Conservation (phyloP, 35 echinoderm and acorn worm species). For the Holothuria glaberrima region DNA sequence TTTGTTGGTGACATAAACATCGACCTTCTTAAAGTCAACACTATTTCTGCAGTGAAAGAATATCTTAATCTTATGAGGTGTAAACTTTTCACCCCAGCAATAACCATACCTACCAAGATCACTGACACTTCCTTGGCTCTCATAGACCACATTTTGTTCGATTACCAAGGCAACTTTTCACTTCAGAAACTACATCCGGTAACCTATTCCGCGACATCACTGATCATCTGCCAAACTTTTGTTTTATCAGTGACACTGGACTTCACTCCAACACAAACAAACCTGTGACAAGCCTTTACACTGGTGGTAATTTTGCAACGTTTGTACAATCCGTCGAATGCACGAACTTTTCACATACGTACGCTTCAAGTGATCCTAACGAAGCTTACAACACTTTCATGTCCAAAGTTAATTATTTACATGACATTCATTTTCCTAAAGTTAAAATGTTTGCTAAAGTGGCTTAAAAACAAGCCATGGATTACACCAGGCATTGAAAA, state of each 20-base stretch:
- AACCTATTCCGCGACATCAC: background rate
- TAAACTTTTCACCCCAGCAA: background rate
- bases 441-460: conserved; percentile 18
- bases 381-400: background rate
- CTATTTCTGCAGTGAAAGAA: background rate
- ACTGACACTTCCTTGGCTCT: too few species aligned
- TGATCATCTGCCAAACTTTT: conserved; percentile 17
- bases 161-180: background rate
- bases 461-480: conserved; percentile 6
- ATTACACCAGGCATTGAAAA: conserved; percentile 3
- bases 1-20: conserved; percentile 15
- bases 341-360: background rate
- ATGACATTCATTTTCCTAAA: background rate
- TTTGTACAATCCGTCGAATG: conserved; percentile 9
- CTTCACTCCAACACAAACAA: background rate
- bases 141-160: background rate
- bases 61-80: conserved; percentile 8
- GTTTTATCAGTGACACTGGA: conserved; percentile 9
- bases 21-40: conserved; percentile 18
- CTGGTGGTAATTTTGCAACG: background rate
- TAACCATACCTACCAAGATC: background rate
- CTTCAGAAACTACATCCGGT: background rate
- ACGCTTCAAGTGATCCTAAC: background rate
- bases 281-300: background rate
- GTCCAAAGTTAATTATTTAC: background rate